Evolutionary conservation across 2,113 vertebrate genomes (phyloP).

Genomic region (Guaruba guarouba): DNA sequence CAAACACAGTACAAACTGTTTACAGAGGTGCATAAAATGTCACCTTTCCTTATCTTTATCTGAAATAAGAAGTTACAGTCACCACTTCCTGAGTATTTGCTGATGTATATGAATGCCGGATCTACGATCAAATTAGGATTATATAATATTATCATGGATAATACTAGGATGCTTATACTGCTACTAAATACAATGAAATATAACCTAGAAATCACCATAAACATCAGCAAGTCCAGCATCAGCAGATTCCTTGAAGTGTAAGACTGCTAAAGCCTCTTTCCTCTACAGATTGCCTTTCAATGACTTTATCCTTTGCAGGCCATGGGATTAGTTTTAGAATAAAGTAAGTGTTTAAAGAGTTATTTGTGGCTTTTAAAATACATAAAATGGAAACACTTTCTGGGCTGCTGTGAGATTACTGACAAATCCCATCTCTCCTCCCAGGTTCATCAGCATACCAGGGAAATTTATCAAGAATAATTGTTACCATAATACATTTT

Average conservation of each 20-base stretch:
- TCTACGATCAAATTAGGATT: background rate
- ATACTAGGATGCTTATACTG: background rate
- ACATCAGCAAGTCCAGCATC: background rate
- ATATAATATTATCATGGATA: background rate
- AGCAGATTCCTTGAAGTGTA: background rate
- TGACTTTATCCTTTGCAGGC: background rate
- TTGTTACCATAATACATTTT: background rate
- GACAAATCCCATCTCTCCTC: background rate
- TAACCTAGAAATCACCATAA: background rate
- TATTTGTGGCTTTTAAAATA: background rate
- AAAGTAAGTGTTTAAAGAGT: background rate
- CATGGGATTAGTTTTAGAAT: background rate
- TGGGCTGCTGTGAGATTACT: background rate
- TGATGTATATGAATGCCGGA: background rate
- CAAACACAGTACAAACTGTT: background rate
- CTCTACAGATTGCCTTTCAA: background rate
- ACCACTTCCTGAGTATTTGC: background rate
- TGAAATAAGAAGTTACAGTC: rapidly evolving
- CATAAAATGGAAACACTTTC: background rate
- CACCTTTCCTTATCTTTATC: background rate
- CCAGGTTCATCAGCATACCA: background rate
- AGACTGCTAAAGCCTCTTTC: background rate
- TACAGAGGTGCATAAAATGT: background rate
- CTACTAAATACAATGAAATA: background rate
- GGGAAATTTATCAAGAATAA: background rate